Evolutionary conservation across 1,140 invertebrate genomes (phyloP).

Genomic region (Cecropterus lyciades): DNA sequence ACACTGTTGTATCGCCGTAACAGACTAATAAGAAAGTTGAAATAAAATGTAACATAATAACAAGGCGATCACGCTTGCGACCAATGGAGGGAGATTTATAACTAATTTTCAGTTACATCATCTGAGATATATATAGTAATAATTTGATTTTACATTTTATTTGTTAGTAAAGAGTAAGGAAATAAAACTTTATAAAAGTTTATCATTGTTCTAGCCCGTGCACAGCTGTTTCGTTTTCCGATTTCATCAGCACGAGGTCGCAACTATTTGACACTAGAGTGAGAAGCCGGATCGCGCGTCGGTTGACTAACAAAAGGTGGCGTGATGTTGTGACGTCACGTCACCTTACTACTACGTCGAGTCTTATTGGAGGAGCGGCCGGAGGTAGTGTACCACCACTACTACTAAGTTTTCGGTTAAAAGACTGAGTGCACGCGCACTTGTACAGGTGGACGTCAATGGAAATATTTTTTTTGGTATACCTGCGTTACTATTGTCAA

Average conservation of each 20-base stretch:
- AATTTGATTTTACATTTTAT: not conserved
- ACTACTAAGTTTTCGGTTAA: slow-evolving; percentile 24
- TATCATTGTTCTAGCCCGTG: not conserved
- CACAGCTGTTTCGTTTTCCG: slow-evolving; percentile 28
- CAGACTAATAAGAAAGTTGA: no score
- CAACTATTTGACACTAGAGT: slow-evolving; percentile 41
- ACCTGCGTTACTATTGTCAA: not conserved
- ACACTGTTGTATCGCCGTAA: not conserved
- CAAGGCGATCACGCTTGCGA: no score
- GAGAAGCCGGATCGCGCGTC: slow-evolving; percentile 66
- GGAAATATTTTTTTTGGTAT: slow-evolving; percentile 1
- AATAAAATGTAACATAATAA: no score
- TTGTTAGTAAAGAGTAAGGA: not conserved
- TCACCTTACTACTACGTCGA: slow-evolving; percentile 69
- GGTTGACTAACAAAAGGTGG: slow-evolving; percentile 80
- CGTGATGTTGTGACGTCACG: slow-evolving; percentile 81
- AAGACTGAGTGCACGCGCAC: slow-evolving; percentile 9
- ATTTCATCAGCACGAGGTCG: slow-evolving; percentile 47
- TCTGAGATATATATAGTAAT: no score
- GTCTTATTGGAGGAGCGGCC: slow-evolving; percentile 45
- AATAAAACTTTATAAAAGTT: no score
- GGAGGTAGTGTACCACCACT: slow-evolving; percentile 8
- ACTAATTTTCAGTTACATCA: not conserved
- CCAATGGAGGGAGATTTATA: no score
- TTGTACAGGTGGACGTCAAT: slow-evolving; percentile 19